These are phyloP conservation scores for Hirtodrosophila confusa DNA, from an alignment of 2,888 invertebrate species.

Conservation along the genomic window DNA sequence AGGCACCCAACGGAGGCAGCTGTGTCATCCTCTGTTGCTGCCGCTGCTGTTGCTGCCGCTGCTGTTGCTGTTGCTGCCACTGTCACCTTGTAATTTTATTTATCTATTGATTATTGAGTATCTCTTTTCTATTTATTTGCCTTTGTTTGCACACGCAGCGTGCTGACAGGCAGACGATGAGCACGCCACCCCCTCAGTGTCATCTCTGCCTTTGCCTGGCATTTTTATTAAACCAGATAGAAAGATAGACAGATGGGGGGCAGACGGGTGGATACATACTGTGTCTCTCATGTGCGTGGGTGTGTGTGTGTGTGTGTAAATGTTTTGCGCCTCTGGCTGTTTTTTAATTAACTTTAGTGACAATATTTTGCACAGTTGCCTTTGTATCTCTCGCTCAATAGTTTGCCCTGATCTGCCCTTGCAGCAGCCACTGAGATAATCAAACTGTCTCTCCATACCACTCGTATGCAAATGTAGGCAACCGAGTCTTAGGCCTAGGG, in stretches of 20 bases:
- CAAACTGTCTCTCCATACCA: constrained; percentile 57
- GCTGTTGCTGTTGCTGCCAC: constrained; percentile 42
- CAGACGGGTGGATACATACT: background rate
- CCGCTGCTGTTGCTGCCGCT: constrained; percentile 36
- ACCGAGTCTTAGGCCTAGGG: constrained; percentile 40
- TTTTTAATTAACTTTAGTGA: constrained; percentile 80
- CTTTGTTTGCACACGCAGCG: constrained; percentile 78
- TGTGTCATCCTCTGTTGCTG: constrained; percentile 55
- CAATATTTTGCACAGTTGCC: constrained; percentile 74
- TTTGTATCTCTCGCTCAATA: constrained; percentile 8
- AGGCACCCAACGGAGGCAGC: constrained; percentile 43
- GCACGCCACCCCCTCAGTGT: constrained; percentile 2
- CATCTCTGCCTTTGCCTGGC: constrained; percentile 27
- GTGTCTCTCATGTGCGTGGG: constrained; percentile 22
- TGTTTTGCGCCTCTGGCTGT: constrained; percentile 70
- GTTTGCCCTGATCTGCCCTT: constrained; percentile 28
- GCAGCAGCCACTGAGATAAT: constrained; percentile 57
- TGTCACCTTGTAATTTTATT: constrained; percentile 80
- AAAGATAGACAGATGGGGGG: constrained; percentile 6
- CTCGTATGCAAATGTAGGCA: constrained; percentile 68
- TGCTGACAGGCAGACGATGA: constrained; percentile 57
- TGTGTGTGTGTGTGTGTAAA: constrained; percentile 34
- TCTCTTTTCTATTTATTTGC: constrained; percentile 73
- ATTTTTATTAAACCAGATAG: constrained; percentile 73
- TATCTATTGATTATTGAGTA: constrained; percentile 83